Evolutionary conservation across 2,797 vertebrate genomes (phyloP).

Genomic region (Mus caroli): DNA sequence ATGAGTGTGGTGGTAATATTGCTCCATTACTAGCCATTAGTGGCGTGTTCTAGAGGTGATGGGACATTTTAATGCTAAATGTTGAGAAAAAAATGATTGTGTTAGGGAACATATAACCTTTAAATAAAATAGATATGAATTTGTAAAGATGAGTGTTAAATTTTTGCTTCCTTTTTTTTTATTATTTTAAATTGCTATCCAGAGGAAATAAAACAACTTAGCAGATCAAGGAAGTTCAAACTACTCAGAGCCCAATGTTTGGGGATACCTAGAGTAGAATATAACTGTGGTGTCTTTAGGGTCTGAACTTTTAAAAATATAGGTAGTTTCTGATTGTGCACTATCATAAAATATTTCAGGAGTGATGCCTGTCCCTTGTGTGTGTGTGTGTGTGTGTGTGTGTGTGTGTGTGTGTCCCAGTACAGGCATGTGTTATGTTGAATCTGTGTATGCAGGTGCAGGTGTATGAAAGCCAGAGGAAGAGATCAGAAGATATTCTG

Average conservation of each 20-base stretch:
- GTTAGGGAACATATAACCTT: background rate
- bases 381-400: background rate
- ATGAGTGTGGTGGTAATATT: constrained; percentile 15
- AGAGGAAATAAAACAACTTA: background rate
- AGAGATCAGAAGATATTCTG: background rate
- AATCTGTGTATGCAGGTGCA: background rate
- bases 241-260: background rate
- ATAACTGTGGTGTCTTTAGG: background rate
- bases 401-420: background rate
- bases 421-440: background rate
- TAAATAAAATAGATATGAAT: constrained; percentile 53
- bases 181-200: background rate
- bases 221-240: background rate
- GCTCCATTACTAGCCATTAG: background rate
- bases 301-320: background rate
- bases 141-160: constrained; percentile 39
- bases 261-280: background rate
- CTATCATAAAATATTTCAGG: background rate
- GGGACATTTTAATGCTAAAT: constrained; percentile 24
- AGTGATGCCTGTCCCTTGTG: background rate
- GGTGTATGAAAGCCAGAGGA: background rate
- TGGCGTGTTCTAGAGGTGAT: constrained; percentile 3
- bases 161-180: background rate
- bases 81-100: constrained; percentile 25
- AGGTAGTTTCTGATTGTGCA: constrained; percentile 54